These are phyloP conservation scores for Cheirogaleus medius DNA, from an alignment of 2,113 vertebrate species.

Conservation along the genomic window DNA sequence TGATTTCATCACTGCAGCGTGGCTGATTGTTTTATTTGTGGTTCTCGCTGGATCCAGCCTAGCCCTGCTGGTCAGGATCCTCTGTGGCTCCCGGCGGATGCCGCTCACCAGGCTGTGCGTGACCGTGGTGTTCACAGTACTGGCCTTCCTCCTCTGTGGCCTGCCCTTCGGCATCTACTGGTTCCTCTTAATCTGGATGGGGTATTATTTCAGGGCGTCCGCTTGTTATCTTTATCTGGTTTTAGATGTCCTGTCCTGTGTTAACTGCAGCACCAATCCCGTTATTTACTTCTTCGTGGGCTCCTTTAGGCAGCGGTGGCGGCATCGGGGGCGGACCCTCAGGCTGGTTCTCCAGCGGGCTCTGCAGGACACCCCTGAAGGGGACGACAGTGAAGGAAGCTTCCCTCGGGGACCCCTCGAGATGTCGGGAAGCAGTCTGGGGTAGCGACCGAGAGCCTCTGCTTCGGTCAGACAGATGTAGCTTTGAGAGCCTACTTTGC, in stretches of 20 bases:
- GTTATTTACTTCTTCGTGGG: constrained; percentile 13
- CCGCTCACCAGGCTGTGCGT: background rate
- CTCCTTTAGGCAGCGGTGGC: background rate
- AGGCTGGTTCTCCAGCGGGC: background rate
- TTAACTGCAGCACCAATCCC: background rate
- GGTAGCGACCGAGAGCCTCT: background rate
- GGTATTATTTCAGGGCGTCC: rapidly evolving
- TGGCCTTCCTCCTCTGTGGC: constrained; percentile 40
- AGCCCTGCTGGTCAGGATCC: background rate
- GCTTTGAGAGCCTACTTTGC: background rate
- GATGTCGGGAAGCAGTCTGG: rapidly evolving
- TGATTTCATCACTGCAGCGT: background rate
- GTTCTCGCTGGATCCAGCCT: constrained; percentile 11
- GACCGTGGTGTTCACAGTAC: background rate
- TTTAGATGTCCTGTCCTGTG: background rate
- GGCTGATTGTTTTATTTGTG: background rate
- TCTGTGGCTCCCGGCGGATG: background rate
- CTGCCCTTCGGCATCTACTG: background rate
- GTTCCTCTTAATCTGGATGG: background rate
- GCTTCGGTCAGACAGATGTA: background rate
- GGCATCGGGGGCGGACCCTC: background rate
- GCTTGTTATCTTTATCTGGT: rapidly evolving
- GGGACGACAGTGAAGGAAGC: background rate
- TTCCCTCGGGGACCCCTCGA: background rate
- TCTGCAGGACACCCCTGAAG: background rate